Conservation (phyloP, 2,113 vertebrate species). For the Cyphomyrus discorhynchus region DNA sequence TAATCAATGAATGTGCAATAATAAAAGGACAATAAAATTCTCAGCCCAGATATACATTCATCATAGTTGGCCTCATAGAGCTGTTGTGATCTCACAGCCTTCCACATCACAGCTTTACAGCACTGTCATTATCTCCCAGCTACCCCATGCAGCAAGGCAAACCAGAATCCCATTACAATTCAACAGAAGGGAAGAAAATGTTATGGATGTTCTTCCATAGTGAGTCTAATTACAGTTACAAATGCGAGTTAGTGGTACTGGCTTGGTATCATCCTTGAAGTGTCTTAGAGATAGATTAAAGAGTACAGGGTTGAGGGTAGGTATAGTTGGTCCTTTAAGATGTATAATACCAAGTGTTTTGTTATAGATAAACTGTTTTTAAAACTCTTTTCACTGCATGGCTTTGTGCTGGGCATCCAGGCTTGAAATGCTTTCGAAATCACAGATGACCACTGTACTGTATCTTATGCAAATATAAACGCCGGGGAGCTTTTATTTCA, state of each 20-base stretch:
- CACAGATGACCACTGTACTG: background rate
- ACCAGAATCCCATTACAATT: constrained; percentile 3
- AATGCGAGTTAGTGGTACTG: background rate
- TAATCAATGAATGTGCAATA: background rate
- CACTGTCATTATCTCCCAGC: background rate
- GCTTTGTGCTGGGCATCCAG: background rate
- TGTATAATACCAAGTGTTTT: background rate
- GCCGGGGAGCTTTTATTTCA: background rate
- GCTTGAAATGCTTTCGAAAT: background rate
- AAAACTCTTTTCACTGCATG: too few relatives aligned
- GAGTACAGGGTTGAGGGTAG: background rate
- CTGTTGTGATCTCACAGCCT: background rate
- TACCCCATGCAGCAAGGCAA: background rate
- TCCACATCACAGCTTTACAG: background rate
- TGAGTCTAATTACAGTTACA: constrained; percentile 13
- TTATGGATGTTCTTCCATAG: constrained; percentile 5
- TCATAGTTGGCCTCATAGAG: background rate
- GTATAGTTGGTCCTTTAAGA: background rate
- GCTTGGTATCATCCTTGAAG: background rate
- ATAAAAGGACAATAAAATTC: background rate
- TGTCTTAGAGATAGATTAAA: background rate
- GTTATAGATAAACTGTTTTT: background rate
- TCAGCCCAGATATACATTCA: background rate
- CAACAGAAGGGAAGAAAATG: constrained; percentile 15
- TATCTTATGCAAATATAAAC: background rate